Conservation (phyloP, 2,888 invertebrate genomes). For the Apodemia duryi region DNA sequence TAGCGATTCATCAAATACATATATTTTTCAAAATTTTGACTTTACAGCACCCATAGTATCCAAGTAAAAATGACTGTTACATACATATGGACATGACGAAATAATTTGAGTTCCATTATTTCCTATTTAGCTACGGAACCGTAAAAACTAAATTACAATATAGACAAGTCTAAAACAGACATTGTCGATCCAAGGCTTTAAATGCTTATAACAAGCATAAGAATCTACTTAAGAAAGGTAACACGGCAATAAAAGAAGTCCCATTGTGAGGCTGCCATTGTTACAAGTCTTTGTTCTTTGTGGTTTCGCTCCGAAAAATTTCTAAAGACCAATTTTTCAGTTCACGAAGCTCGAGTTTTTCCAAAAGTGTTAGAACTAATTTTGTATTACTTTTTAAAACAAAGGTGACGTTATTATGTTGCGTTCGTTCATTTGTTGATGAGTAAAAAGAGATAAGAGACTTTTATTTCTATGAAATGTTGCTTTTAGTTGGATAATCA, state of each 20-base stretch:
- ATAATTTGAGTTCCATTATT: too few relatives aligned
- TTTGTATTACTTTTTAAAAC: neutral
- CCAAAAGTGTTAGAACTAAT: constrained; percentile 9
- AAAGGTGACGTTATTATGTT: neutral
- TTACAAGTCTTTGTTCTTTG: constrained; percentile 42
- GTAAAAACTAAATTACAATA: neutral
- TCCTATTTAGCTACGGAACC: too few relatives aligned
- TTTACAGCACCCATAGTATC: too few relatives aligned
- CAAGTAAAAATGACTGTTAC: too few relatives aligned
- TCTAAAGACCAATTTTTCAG: constrained; percentile 12
- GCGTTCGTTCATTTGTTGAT: too few relatives aligned
- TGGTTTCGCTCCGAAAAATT: constrained; percentile 25
- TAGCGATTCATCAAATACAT: too few relatives aligned
- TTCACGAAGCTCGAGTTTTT: constrained; percentile 1
- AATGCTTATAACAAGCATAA: constrained; percentile 34
- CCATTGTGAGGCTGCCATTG: constrained; percentile 54
- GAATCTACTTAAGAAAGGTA: constrained; percentile 64
- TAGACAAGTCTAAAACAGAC: constrained; percentile 4
- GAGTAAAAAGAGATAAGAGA: too few relatives aligned
- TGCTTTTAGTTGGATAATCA: too few relatives aligned
- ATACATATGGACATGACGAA: too few relatives aligned
- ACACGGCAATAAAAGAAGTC: constrained; percentile 57
- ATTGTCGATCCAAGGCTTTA: neutral
- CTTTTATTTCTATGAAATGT: too few relatives aligned
- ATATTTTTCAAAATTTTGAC: too few relatives aligned